Percentiles rank a stretch among this genome's conserved stretches.
Conservation (phyloP, 2,113 vertebrate genomes). For the Sardina pilchardus region DNA sequence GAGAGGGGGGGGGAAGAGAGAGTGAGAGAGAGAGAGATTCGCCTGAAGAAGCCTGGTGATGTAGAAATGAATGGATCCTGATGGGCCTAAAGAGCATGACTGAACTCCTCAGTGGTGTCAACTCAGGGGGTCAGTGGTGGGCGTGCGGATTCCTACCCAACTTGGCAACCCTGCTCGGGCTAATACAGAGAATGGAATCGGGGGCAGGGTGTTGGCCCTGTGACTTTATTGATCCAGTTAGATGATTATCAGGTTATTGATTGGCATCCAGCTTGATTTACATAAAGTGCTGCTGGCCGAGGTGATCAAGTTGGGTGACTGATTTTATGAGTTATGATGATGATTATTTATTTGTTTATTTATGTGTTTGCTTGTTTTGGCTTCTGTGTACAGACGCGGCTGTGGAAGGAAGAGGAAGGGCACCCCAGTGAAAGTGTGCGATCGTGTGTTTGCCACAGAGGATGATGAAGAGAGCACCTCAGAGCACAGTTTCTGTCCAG, state of each 20-base stretch:
- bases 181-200: too few relatives aligned
- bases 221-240: constrained; percentile 51
- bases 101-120: background rate
- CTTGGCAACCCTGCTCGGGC: too few relatives aligned
- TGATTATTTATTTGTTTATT: constrained; percentile 46
- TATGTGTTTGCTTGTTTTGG: constrained; percentile 45
- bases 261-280: constrained; percentile 55
- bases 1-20: background rate
- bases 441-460: constrained; percentile 70
- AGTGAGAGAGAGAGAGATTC: background rate
- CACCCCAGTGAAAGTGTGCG: constrained; percentile 72
- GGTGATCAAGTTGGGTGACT: constrained; percentile 36
- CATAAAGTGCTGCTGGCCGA: constrained; percentile 47
- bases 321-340: constrained; percentile 52
- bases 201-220: background rate
- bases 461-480: constrained; percentile 70
- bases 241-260: constrained; percentile 59
- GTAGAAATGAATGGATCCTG: background rate
- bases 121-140: too few relatives aligned
- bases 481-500: constrained; percentile 67
- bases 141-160: too few relatives aligned
- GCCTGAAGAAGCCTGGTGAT: too few relatives aligned
- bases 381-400: constrained; percentile 66
- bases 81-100: background rate
- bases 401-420: constrained; percentile 79